Evolutionary conservation across 2,888 invertebrate species (phyloP), one percentile per base, ranked within the genome.

Genomic region (Charanyca ferruginea): DNA sequence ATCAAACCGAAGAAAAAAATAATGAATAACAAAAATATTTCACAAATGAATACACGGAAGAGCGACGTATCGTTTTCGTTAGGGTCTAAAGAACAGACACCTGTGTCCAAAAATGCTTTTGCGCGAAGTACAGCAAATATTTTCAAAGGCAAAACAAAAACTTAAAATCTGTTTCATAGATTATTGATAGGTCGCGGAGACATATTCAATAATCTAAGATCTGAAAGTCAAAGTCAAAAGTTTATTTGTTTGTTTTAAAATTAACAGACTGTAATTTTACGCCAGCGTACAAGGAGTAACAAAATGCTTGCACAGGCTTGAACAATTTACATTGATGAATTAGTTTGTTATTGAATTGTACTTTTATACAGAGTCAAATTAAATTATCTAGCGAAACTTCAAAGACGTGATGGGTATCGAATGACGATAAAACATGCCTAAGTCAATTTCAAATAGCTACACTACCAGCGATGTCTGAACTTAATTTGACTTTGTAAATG

Each of bases 61-160:
- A 85, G 85, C 65, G 76, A 84, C 42, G 41, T 85, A 13, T 83
- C 85, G 8, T 85, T 84, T 67, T 75, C 83, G 1, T 47, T 85
- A 45, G 23, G 63, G 11, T 22, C 66, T 8, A 57, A 55, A 25
- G 67, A 71, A 61, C 65, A 66, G 9, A 73, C 70, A 35, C 64
- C 74, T 25, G 41, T 67, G 28, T 42, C 61, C 5, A 66, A 72
- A 45, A 78, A 59, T 49, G 59, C 32, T 22, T 45, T 62, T n/a
- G 38, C 55, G 23, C 45, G 38, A 47, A 73, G 32, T 52, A 55
- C 55, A 73, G 45, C 59, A 0, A 41, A 54, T 44, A 69, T 63
- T 48, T 69, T 25, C n/a, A 71, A 70, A 65, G 22, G 66, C 13
- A 71, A 59, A 59, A 71, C 64, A 75, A 57, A 66, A 67, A 45